A percentile compares a stretch with the other conserved stretches of the same genome.
phyloP scores from a whole-genome alignment of 2,888 invertebrate species.

The Diaperis boleti region DNA sequence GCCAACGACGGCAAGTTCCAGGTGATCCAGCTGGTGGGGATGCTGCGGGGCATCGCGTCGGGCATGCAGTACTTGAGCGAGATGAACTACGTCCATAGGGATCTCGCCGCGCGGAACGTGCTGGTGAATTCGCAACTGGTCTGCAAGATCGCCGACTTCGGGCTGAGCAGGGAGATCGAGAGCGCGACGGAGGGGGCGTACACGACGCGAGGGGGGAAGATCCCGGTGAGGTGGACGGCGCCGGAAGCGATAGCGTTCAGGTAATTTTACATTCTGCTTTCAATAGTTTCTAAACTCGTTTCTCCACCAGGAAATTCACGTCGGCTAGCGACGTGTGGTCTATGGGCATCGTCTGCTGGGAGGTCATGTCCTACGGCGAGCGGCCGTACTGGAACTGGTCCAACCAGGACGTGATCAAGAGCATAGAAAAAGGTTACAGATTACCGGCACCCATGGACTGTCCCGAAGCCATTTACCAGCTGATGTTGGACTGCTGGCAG shows the following conservation, averaged over 20 bases:
- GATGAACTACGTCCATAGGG: conserved; percentile 99
- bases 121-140: conserved; percentile 96
- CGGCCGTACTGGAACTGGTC: conserved; percentile 99
- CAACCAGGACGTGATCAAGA: conserved; percentile 98
- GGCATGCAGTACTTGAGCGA: conserved; percentile 99
- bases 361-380: conserved; percentile 99
- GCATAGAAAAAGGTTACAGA: conserved; percentile 96
- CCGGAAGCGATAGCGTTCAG: conserved; percentile 98
- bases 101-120: conserved; percentile 97
- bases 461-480: conserved; percentile 96
- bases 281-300: too few species aligned
- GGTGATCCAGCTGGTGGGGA: conserved; percentile 88
- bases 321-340: conserved; percentile 99
- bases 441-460: conserved; percentile 97
- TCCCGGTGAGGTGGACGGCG: conserved; percentile 98
- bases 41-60: conserved; percentile 96
- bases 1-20: conserved; percentile 98
- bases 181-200: conserved; percentile 95
- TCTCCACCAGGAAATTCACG: conserved; percentile 99
- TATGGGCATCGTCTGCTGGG: conserved; percentile 99
- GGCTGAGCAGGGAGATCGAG: conserved; percentile 95
- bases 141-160: conserved; percentile 99
- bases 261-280: too few species aligned
- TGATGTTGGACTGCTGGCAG: conserved; percentile 99
- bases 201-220: conserved; percentile 96